Evolutionary conservation across 2,888 invertebrate species (phyloP).

Genomic region (Nemotelus nigrinus): DNA sequence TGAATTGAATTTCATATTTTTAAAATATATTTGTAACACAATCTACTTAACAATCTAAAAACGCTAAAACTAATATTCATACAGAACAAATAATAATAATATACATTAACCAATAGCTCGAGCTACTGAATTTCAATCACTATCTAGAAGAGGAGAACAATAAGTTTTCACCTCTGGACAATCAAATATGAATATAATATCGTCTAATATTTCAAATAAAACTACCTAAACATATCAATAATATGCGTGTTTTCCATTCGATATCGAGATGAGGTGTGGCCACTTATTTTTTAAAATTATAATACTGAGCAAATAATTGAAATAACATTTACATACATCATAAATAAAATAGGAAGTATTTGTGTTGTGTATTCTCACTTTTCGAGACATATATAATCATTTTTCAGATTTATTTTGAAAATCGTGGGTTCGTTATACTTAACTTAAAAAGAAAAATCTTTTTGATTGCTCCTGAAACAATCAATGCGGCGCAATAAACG

Average conservation of each 20-base stretch:
- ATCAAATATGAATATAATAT: neutral
- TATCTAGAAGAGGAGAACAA: neutral
- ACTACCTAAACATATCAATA: conserved; percentile 26
- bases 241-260: conserved; percentile 45
- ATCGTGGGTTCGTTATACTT: neutral
- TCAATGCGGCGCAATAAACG: neutral
- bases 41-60: conserved; percentile 36
- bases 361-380: conserved; percentile 3
- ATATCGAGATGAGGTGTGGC: conserved; percentile 47
- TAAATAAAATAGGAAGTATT: conserved; percentile 49
- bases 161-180: no score
- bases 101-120: conserved; percentile 37
- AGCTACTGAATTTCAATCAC: conserved; percentile 39
- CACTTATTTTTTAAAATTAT: conserved; percentile 47
- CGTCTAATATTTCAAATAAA: neutral
- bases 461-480: no score
- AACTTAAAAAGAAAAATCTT: neutral
- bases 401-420: neutral
- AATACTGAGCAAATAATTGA: conserved; percentile 50
- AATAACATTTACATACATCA: conserved; percentile 47
- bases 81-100: conserved; percentile 41
- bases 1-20: conserved; percentile 30
- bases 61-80: conserved; percentile 15
- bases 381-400: conserved; percentile 28
- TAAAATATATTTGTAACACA: conserved; percentile 42